Evolutionary conservation across 2,888 invertebrate genomes (phyloP).

Genomic region (Apomyelois bistriatella): DNA sequence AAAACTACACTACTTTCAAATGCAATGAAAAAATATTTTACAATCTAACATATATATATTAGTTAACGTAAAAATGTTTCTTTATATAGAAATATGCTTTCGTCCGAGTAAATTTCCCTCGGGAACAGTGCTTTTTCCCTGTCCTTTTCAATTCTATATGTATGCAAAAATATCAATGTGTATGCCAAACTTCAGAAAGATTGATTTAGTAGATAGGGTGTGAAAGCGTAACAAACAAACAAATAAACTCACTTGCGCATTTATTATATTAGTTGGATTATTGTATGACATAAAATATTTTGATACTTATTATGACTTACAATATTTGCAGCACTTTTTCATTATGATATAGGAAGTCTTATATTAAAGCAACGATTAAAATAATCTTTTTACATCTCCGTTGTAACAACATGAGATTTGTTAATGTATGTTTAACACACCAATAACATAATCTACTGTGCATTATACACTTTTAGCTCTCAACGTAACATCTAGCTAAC

Average conservation of each 20-base stretch:
- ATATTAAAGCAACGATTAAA: too few species aligned
- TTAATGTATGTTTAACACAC: constrained; percentile 9
- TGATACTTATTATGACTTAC: constrained; percentile 3
- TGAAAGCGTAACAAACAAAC: too few species aligned
- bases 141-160: too few species aligned
- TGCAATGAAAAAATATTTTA: constrained; percentile 18
- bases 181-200: too few species aligned
- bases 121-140: too few species aligned
- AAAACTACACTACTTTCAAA: constrained; percentile 17
- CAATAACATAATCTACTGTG: constrained; percentile 24
- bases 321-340: neutral
- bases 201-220: too few species aligned
- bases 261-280: too few species aligned
- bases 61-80: too few species aligned
- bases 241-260: too few species aligned
- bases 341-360: constrained; percentile 7
- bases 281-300: constrained; percentile 10
- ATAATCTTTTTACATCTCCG: neutral
- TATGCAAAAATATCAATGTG: too few species aligned
- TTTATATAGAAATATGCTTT: too few species aligned
- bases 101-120: too few species aligned
- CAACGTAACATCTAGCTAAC: constrained; percentile 34
- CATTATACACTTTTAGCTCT: constrained; percentile 43
- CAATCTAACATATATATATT: neutral
- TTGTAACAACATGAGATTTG: neutral